These are phyloP conservation scores for Dendropsophus ebraccatus DNA, from an alignment of 2,113 vertebrate species.

Conservation along the genomic window DNA sequence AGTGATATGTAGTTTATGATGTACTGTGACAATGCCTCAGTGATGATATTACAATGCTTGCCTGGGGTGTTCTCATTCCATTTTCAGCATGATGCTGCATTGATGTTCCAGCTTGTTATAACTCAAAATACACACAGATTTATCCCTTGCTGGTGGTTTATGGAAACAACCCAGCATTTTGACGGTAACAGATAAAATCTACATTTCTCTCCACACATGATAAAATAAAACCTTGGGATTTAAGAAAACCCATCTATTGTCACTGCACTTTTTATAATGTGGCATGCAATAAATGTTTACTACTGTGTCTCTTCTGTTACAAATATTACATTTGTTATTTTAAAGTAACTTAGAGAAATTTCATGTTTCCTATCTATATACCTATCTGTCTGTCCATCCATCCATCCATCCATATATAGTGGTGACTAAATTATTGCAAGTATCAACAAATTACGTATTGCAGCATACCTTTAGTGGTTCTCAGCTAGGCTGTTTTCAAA, in stretches of 20 bases:
- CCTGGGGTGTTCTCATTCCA: constrained; percentile 47
- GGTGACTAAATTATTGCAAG: too few relatives aligned
- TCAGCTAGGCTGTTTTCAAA: too few relatives aligned
- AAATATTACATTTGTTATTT: not conserved
- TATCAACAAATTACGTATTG: too few relatives aligned
- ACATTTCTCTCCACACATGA: constrained; percentile 61
- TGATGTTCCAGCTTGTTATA: constrained; percentile 57
- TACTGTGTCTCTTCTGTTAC: not conserved
- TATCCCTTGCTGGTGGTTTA: constrained; percentile 37
- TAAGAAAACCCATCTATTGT: constrained; percentile 39
- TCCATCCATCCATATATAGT: not conserved
- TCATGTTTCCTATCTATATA: not conserved
- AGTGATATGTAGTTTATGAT: constrained; percentile 55
- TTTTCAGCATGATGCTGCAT: constrained; percentile 54
- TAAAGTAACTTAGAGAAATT: not conserved
- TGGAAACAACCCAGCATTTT: constrained; percentile 57
- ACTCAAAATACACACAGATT: constrained; percentile 37
- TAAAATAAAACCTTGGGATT: constrained; percentile 51
- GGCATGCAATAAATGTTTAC: constrained; percentile 29
- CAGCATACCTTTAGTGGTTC: too few relatives aligned
- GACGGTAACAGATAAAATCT: constrained; percentile 56
- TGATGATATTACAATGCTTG: constrained; percentile 27
- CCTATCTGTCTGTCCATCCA: too few relatives aligned
- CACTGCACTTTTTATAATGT: not conserved
- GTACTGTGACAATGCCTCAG: constrained; percentile 35